These are phyloP conservation scores for Danionella dracula DNA, from an alignment of 2,797 vertebrate species.

Conservation along the genomic window DNA sequence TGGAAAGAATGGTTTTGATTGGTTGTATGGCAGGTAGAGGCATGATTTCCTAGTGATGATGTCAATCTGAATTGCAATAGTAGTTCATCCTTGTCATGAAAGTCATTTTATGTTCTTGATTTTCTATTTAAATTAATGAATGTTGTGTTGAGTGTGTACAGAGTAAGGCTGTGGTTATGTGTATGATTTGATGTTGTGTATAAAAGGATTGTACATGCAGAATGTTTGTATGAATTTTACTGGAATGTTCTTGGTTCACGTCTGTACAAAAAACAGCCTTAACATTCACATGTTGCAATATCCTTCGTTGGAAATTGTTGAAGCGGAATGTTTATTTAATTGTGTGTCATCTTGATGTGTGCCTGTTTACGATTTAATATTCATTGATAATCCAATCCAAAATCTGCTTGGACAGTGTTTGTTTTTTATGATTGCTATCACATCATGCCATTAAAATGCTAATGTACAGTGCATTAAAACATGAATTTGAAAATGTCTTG, in stretches of 20 bases:
- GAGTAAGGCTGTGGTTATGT: background rate
- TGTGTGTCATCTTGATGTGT: background rate
- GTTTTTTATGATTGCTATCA: conserved; percentile 18
- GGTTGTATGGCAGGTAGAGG: no score
- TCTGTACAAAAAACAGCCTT: conserved; percentile 25
- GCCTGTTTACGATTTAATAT: conserved; percentile 29
- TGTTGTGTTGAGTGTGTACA: conserved; percentile 6
- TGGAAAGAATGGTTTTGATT: background rate
- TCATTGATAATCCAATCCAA: no score
- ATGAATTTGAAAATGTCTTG: conserved; percentile 20
- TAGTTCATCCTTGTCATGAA: background rate
- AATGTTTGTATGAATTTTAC: conserved; percentile 17
- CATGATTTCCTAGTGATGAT: conserved; percentile 21
- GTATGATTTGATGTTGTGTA: conserved; percentile 6
- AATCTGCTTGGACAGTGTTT: conserved; percentile 24
- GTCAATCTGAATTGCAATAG: conserved; percentile 17
- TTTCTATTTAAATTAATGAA: background rate
- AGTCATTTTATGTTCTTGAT: background rate
- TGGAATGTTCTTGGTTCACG: conserved; percentile 27
- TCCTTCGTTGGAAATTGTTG: background rate
- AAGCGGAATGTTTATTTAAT: conserved; percentile 5
- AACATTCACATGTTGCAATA: background rate
- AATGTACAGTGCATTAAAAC: conserved; percentile 31
- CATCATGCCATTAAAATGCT: conserved; percentile 2
- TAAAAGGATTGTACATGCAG: conserved; percentile 25